Evolutionary conservation across 1,140 invertebrate genomes (phyloP).

Genomic region (Polypedilum pembai): DNA sequence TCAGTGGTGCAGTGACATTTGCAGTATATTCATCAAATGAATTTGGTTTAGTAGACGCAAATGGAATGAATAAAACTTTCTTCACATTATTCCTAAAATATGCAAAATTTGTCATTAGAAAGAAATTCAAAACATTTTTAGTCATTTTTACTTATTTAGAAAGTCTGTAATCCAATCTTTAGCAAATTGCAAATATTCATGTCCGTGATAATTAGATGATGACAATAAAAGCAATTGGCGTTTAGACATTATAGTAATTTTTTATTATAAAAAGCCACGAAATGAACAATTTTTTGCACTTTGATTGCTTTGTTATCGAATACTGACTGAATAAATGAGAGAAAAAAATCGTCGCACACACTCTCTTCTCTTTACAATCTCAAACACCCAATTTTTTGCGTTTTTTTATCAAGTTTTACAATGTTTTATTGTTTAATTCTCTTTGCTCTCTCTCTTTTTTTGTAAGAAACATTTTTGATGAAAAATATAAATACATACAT

Average conservation of each 20-base stretch:
- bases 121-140: slow-evolving; percentile 28
- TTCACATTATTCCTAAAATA: slow-evolving; percentile 54
- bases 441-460: neutral
- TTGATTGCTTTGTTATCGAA: slow-evolving; percentile 5
- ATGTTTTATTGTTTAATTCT: neutral
- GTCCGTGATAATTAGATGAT: slow-evolving; percentile 60
- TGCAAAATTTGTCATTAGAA: slow-evolving; percentile 30
- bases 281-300: slow-evolving; percentile 1
- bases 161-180: slow-evolving; percentile 54
- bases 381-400: neutral
- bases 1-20: slow-evolving; percentile 53
- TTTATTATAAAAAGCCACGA: neutral
- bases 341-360: neutral
- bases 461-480: neutral
- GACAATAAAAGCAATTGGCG: slow-evolving; percentile 58
- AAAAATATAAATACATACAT: neutral
- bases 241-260: slow-evolving; percentile 29
- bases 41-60: slow-evolving; percentile 50
- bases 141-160: slow-evolving; percentile 50
- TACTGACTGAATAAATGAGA: neutral
- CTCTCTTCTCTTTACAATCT: neutral
- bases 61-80: slow-evolving; percentile 68
- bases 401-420: neutral
- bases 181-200: slow-evolving; percentile 59
- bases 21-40: slow-evolving; percentile 60